Percentiles rank a stretch among this genome's conserved stretches.
Conservation (phyloP, 2,113 vertebrate species). For the Perognathus longimembris region DNA sequence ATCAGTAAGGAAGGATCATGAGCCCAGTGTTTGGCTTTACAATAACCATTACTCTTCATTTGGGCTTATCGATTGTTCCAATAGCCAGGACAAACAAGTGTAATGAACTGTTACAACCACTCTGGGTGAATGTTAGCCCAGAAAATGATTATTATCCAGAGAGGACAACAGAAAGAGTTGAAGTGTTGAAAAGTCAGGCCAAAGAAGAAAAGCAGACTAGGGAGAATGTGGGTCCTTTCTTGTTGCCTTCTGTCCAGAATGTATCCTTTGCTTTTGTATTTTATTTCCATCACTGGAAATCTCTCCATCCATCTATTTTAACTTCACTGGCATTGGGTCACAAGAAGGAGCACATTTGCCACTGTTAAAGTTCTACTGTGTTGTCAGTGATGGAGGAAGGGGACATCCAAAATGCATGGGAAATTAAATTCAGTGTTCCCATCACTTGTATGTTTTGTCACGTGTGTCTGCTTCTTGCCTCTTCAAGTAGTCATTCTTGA, state of each 20-base stretch:
- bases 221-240: not conserved
- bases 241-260: not conserved
- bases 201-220: not conserved
- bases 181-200: conserved; percentile 18
- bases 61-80: conserved; percentile 40
- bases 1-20: conserved; percentile 64
- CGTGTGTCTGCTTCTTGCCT: not conserved
- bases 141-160: conserved; percentile 34
- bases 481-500: not conserved
- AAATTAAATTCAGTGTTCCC: not conserved
- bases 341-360: not conserved
- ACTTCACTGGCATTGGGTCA: not conserved
- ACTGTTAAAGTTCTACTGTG: not conserved
- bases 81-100: not conserved
- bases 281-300: not conserved
- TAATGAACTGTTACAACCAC: conserved; percentile 54
- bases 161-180: not conserved
- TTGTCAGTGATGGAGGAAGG: not conserved
- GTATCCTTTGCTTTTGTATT: not conserved
- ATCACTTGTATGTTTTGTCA: not conserved
- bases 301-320: not conserved
- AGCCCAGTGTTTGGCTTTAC: conserved; percentile 38
- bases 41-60: conserved; percentile 64
- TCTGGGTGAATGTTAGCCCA: conserved; percentile 22
- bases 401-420: not conserved